Conservation (phyloP, 2,888 invertebrate species). For the Urechis unicinctus region DNA sequence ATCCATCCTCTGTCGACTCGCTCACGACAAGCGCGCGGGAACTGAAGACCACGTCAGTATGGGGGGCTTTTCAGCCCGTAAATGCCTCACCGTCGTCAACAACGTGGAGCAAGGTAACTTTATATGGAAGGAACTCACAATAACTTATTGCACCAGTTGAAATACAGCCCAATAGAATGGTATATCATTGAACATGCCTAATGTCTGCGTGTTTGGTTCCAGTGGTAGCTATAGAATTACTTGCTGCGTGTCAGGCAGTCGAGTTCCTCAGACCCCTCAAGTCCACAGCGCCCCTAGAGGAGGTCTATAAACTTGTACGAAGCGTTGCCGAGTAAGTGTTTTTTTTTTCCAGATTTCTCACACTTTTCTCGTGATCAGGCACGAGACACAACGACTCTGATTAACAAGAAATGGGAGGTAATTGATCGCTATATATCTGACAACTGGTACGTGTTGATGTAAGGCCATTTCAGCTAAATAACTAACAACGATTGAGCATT, state of each 20-base stretch:
- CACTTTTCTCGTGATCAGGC: background rate
- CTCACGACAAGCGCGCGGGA: constrained; percentile 62
- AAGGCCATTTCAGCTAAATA: no score
- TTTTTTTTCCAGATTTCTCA: background rate
- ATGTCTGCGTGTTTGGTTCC: constrained; percentile 14
- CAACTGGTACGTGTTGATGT: constrained; percentile 5
- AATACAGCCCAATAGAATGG: no score
- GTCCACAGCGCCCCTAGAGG: constrained; percentile 61
- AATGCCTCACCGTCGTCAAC: constrained; percentile 57
- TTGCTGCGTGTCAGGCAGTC: constrained; percentile 64
- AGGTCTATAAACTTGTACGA: constrained; percentile 60
- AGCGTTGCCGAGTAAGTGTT: constrained; percentile 38
- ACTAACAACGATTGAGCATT: no score
- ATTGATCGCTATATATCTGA: background rate
- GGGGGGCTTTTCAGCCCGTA: constrained; percentile 64
- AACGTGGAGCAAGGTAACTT: constrained; percentile 53
- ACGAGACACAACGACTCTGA: no score
- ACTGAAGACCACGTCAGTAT: constrained; percentile 68
- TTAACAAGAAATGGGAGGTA: no score
- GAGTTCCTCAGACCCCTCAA: constrained; percentile 62
- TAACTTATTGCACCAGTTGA: no score
- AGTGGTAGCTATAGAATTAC: constrained; percentile 63
- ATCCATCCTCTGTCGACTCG: constrained; percentile 64
- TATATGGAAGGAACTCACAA: background rate
- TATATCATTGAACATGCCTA: background rate